Conservation (phyloP, 2,888 invertebrate genomes). For the Scrobipalpa costella region DNA sequence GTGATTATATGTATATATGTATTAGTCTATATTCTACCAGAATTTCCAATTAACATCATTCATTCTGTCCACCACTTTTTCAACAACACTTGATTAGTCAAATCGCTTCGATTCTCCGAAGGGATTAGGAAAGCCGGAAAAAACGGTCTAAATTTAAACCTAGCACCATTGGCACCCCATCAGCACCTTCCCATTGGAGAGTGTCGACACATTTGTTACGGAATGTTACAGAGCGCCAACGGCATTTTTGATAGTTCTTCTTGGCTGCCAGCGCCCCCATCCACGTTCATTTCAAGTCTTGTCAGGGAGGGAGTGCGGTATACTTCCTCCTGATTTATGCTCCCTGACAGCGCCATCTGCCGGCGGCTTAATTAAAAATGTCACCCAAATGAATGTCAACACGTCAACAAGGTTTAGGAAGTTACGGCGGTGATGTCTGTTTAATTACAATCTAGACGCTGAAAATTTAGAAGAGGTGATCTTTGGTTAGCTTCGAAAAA, state of each 20-base stretch:
- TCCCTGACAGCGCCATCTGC: slow-evolving; percentile 29
- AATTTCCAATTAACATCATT: not conserved
- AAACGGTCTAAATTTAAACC: slow-evolving; percentile 36
- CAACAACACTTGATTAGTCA: slow-evolving; percentile 6
- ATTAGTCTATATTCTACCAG: no score
- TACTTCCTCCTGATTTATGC: slow-evolving; percentile 67
- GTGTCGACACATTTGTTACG: slow-evolving; percentile 72
- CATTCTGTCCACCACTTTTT: not conserved
- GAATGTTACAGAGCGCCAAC: slow-evolving; percentile 28
- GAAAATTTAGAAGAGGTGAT: not conserved
- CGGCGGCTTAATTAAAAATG: slow-evolving; percentile 34
- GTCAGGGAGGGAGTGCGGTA: slow-evolving; percentile 45
- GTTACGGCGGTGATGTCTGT: not conserved
- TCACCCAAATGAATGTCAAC: slow-evolving; percentile 23
- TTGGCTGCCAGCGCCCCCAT: no score
- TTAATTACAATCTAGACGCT: not conserved
- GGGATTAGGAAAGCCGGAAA: slow-evolving; percentile 28
- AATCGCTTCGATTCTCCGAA: slow-evolving; percentile 19
- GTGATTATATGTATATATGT: no score
- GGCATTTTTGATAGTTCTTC: no score
- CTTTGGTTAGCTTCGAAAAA: not conserved
- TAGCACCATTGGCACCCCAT: slow-evolving; percentile 44
- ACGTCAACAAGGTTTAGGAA: slow-evolving; percentile 19
- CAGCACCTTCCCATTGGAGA: slow-evolving; percentile 53
- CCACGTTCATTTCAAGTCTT: slow-evolving; percentile 34